These are phyloP conservation scores for Petrosia ficiformis DNA, from an alignment of 37 sponge, comb jelly and placozoan genomes.

Conservation along the genomic window DNA sequence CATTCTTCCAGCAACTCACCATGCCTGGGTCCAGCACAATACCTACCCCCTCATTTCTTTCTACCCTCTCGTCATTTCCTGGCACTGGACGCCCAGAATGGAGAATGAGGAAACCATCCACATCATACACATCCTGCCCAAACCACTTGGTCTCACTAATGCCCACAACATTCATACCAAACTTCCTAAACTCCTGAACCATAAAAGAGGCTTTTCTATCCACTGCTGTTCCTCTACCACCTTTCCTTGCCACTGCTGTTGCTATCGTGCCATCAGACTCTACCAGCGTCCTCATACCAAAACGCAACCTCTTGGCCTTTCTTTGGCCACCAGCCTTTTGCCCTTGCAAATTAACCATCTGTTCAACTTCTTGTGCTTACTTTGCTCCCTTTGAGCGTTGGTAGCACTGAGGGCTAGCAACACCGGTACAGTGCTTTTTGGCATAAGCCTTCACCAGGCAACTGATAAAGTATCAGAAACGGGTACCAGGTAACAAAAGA, in stretches of 20 bases:
- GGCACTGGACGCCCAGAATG: constrained; percentile 16
- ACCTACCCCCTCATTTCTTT: constrained; percentile 16
- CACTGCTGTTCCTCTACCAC: not conserved
- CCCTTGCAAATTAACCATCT: too few relatives aligned
- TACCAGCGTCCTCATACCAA: too few relatives aligned
- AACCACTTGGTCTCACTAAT: constrained; percentile 30
- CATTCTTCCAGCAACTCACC: constrained; percentile 1
- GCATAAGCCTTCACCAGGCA: too few relatives aligned
- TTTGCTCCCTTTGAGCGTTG: constrained; percentile 13
- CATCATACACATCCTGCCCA: constrained; percentile 8
- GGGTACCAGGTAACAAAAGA: not conserved
- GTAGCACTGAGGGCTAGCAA: too few relatives aligned
- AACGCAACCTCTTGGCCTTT: too few relatives aligned
- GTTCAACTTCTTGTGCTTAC: too few relatives aligned
- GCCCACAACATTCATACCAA: not conserved
- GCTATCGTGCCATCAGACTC: too few relatives aligned
- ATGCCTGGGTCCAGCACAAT: constrained; percentile 15
- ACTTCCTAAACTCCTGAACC: too few relatives aligned
- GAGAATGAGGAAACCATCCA: constrained; percentile 6
- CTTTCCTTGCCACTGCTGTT: too few relatives aligned
- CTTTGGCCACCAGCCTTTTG: too few relatives aligned
- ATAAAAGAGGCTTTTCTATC: too few relatives aligned
- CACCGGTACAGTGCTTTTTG: constrained; percentile 32
- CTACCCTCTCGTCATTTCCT: not conserved
- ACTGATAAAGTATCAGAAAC: constrained; percentile 5